phyloP scores from a whole-genome alignment of 2,888 invertebrate species.

The Agrotis puta region DNA sequence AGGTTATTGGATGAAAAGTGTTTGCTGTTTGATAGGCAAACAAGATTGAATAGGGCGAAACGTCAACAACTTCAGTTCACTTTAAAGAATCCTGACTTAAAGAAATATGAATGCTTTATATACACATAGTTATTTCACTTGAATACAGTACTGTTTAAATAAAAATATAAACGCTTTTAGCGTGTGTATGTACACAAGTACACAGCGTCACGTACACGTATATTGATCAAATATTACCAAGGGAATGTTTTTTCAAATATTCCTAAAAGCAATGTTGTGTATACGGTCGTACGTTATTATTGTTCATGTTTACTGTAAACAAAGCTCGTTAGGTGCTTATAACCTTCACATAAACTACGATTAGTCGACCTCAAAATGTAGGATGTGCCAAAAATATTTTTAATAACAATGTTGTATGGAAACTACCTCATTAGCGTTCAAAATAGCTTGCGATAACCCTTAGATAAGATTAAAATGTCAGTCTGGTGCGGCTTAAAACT shows the following conservation, averaged over 20 bases:
- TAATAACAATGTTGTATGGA: conserved; percentile 25
- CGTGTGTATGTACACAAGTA: conserved; percentile 9
- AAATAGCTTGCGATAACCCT: conserved; percentile 22
- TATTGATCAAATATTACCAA: conserved; percentile 50
- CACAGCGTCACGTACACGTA: conserved; percentile 21
- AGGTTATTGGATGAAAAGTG: conserved; percentile 9
- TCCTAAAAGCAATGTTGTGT: conserved; percentile 52
- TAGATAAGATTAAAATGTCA: conserved; percentile 9
- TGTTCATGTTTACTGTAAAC: conserved; percentile 56
- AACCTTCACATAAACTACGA: conserved; percentile 53
- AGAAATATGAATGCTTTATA: not conserved
- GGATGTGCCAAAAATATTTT: conserved; percentile 40
- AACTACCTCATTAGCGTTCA: conserved; percentile 21
- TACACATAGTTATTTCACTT: conserved; percentile 3
- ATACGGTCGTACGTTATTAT: conserved; percentile 44
- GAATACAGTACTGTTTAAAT: conserved; percentile 18
- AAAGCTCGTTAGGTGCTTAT: conserved; percentile 59
- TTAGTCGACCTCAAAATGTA: conserved; percentile 31
- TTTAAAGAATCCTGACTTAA: conserved; percentile 2
- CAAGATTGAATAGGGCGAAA: conserved; percentile 3
- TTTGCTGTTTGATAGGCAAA: conserved; percentile 22
- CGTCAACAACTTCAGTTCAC: conserved; percentile 9
- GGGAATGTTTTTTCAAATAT: conserved; percentile 51
- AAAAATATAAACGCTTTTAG: conserved; percentile 28
- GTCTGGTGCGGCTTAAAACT: conserved; percentile 2